Base-by-base conservation (phyloP, 53 echinoderm and acorn worm species). In the Apostichopus leukothele region DNA sequence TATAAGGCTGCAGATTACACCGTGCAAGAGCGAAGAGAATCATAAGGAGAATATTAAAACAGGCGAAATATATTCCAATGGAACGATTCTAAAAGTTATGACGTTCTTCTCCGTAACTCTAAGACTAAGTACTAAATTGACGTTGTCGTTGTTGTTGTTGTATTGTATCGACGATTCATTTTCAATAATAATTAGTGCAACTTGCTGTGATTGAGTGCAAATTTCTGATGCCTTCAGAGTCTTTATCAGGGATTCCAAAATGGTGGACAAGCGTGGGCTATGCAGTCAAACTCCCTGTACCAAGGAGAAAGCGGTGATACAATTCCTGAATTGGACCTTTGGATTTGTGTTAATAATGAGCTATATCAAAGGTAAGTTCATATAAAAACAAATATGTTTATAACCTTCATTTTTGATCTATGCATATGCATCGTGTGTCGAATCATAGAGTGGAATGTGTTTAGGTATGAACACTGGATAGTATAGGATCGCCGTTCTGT, bases 181-280 rank as follows among this genome's bases (percentile, higher is more conserved):
- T 55, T 8, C 55, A 8, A 55, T 55, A 23, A 23, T 75, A 10
- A 39, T 76, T 76, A 52, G 52, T 76, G 7, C 20, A 76, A 76
- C 12, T 39, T 63, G 66, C 26, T 2, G 68, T 66, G 20, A n/a
- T 27, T 60, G 50, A 85, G 61, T 85, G 85, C 61, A 7, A 66
- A 85, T 11, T 85, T 85, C 85, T 85, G 50, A 85, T 85, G 85
- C 61, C 20, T 85, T 67, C 85, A 66, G 85, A 18, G 23, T 67
- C 20, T 67, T 63, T 85, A 23, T 23, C 85, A 67, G 66, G 39
- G 85, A 66, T n/a, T 85, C 50, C 85, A 85, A 85, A 85, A 85
- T 85, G 85, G 68, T 85, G 85, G 85, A 67, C 85, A 85, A 85
- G 23, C 16, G 63, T 85, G 23, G 68, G 61, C 23, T 85, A 22